A percentile compares a stretch with the other conserved stretches of the same genome.
phyloP scores from a whole-genome alignment of 2,113 vertebrate genomes.

The Clupea harengus region DNA sequence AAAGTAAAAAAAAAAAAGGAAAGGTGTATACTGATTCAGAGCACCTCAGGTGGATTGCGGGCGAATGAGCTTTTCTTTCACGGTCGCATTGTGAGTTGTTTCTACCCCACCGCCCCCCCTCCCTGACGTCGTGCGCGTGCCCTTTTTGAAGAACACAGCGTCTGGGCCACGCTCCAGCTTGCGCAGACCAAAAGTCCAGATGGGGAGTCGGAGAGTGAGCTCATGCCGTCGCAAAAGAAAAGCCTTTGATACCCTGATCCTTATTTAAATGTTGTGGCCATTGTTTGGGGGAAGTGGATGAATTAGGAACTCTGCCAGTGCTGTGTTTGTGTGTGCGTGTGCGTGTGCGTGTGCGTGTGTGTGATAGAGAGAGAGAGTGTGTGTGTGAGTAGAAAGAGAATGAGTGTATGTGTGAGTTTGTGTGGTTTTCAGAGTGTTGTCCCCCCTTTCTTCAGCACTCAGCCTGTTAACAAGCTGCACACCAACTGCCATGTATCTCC shows the following conservation, averaged over 20 bases:
- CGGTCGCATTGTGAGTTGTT: neutral
- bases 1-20: neutral
- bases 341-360: neutral
- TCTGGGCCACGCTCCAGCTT: neutral
- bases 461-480: neutral
- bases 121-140: neutral
- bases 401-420: neutral
- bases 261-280: neutral
- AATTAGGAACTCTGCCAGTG: neutral
- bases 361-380: neutral
- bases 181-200: neutral
- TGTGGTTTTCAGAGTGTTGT: neutral
- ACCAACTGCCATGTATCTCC: constrained; percentile 8
- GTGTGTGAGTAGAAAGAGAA: neutral
- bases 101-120: neutral
- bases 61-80: neutral
- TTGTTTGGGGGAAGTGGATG: constrained; percentile 2
- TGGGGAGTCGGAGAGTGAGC: neutral
- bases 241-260: constrained; percentile 7
- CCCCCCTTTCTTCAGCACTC: neutral
- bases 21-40: neutral
- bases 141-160: neutral
- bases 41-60: neutral
- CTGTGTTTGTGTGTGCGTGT: neutral
- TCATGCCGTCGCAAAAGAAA: neutral